phyloP scores from a whole-genome alignment of 1,140 invertebrate genomes.

The Drosophila cardini region DNA sequence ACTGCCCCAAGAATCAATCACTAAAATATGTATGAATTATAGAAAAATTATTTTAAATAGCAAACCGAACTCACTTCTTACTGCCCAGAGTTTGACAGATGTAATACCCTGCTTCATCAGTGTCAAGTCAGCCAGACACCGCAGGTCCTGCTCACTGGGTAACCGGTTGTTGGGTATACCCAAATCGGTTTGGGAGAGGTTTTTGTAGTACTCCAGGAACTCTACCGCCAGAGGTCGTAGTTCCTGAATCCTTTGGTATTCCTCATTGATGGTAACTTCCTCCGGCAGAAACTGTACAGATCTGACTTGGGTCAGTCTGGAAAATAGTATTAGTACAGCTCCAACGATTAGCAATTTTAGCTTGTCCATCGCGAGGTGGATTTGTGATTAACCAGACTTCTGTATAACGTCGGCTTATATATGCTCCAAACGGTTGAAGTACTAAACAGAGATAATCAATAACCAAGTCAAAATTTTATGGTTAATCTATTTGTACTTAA shows the following conservation, averaged over 20 bases:
- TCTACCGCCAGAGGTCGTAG: slow-evolving; percentile 22
- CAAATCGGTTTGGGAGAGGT: slow-evolving; percentile 6
- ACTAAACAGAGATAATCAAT: too few species aligned
- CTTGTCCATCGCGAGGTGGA: slow-evolving; percentile 1
- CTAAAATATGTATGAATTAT: slow-evolving; percentile 9
- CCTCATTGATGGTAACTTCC: not conserved
- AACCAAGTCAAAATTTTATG: too few species aligned
- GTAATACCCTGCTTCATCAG: not conserved
- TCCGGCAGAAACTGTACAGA: not conserved
- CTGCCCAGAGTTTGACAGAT: slow-evolving; percentile 5
- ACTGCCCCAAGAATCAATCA: slow-evolving; percentile 62
- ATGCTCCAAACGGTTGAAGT: too few species aligned
- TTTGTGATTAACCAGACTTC: slow-evolving; percentile 5
- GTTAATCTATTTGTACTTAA: too few species aligned
- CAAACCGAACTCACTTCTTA: slow-evolving; percentile 32
- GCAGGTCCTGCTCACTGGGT: slow-evolving; percentile 11
- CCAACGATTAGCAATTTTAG: slow-evolving; percentile 22
- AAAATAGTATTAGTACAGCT: not conserved
- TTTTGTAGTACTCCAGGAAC: not conserved
- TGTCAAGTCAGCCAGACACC: slow-evolving; percentile 13
- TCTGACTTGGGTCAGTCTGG: slow-evolving; percentile 7
- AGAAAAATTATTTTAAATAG: not conserved
- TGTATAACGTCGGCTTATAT: too few species aligned
- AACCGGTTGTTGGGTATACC: not conserved
- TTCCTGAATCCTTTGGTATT: not conserved